These are phyloP conservation scores for Matsumurasca onukii DNA, from an alignment of 1,140 invertebrate genomes.

Conservation along the genomic window DNA sequence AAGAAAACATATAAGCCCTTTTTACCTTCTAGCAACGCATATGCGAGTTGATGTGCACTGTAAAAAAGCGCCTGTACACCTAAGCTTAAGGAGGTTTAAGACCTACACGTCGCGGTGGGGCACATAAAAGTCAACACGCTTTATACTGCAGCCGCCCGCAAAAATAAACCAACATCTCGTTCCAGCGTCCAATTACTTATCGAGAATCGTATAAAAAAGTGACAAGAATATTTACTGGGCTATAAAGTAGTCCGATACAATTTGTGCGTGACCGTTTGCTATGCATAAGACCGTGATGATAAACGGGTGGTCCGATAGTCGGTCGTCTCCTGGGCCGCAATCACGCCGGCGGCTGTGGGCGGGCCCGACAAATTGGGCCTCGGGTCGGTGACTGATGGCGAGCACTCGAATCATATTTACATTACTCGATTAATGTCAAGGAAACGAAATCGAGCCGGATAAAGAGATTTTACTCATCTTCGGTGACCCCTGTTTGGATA, in stretches of 20 bases:
- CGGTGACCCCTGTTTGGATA: not conserved
- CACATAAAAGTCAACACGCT: no score
- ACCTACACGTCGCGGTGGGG: no score
- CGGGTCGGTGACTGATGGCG: not conserved
- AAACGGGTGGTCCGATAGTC: not conserved
- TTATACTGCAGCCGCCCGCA: not conserved
- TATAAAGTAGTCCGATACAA: constrained; percentile 20
- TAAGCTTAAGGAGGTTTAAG: no score
- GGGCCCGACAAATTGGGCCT: not conserved
- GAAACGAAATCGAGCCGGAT: not conserved
- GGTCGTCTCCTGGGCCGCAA: not conserved
- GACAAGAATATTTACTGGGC: constrained; percentile 20
- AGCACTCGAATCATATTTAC: not conserved
- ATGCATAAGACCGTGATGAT: not conserved
- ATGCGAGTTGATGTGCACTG: no score
- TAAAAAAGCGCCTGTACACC: no score
- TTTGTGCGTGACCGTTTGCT: constrained; percentile 16
- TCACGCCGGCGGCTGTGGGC: not conserved
- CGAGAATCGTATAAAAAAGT: constrained; percentile 21
- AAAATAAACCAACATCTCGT: constrained; percentile 19
- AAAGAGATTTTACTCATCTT: not conserved
- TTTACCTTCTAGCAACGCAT: no score
- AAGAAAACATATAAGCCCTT: no score
- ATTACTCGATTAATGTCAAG: not conserved
- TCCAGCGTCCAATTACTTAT: constrained; percentile 22